Conservation (phyloP, 2,888 invertebrate species). For the Cephus runcator region DNA sequence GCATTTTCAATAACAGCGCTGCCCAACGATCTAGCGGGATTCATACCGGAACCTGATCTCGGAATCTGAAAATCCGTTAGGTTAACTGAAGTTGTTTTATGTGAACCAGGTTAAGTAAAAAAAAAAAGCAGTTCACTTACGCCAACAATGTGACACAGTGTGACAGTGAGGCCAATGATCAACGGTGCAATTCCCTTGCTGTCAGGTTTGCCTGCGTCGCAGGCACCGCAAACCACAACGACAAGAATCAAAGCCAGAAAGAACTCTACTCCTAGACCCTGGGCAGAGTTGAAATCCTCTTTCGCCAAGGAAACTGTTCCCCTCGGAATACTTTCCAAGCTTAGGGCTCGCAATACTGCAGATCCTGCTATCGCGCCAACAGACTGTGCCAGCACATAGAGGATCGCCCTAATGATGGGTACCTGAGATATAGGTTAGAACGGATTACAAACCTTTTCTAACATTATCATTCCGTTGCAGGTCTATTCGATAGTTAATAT, state of each 20-base stretch:
- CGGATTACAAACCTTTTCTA: not conserved
- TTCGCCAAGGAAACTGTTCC: conserved; percentile 76
- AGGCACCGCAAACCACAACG: conserved; percentile 89
- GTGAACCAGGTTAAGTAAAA: not conserved
- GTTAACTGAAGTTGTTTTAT: not conserved
- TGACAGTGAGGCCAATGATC: conserved; percentile 88
- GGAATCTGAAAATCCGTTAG: conserved; percentile 63
- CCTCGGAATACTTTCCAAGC: conserved; percentile 72
- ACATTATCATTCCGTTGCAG: not conserved
- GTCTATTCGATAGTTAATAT: not conserved
- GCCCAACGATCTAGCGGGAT: conserved; percentile 90
- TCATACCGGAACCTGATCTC: conserved; percentile 90
- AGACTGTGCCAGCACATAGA: conserved; percentile 87
- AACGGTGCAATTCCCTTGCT: conserved; percentile 85
- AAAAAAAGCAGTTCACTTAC: conserved; percentile 68
- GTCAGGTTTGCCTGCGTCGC: conserved; percentile 83
- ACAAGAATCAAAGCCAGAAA: conserved; percentile 90
- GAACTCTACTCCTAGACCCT: conserved; percentile 91
- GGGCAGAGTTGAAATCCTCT: conserved; percentile 73
- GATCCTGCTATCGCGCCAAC: conserved; percentile 85
- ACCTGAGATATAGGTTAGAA: conserved; percentile 55
- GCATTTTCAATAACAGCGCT: conserved; percentile 81
- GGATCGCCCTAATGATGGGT: conserved; percentile 76
- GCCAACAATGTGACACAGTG: conserved; percentile 85
- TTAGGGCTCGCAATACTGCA: conserved; percentile 78